Percentiles rank a stretch among this genome's conserved stretches.
Conservation (phyloP, 2,113 vertebrate genomes). For the Osmerus eperlanus region DNA sequence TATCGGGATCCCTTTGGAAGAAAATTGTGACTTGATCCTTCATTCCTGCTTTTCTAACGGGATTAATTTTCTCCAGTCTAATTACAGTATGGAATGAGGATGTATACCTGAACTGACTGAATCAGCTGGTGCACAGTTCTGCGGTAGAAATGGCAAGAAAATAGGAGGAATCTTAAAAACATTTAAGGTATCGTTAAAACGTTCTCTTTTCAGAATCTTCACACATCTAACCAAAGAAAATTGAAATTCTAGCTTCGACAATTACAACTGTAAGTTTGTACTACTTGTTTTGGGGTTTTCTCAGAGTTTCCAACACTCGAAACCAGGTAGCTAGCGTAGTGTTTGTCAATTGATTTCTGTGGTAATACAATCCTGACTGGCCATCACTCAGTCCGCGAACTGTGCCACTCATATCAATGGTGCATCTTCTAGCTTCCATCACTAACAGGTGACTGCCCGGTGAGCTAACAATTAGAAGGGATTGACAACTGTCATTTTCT, state of each 20-base stretch:
- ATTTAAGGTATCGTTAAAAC: constrained; percentile 52
- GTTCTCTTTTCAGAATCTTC: too few relatives aligned
- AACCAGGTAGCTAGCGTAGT: not conserved
- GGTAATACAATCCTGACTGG: constrained; percentile 60
- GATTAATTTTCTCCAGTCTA: constrained; percentile 48
- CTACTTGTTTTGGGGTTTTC: too few relatives aligned
- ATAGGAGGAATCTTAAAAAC: constrained; percentile 40
- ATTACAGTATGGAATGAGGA: constrained; percentile 58
- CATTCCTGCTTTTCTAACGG: constrained; percentile 63
- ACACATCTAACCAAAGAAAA: too few relatives aligned
- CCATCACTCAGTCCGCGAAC: constrained; percentile 48
- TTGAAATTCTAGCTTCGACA: too few relatives aligned
- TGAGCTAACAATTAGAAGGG: too few relatives aligned
- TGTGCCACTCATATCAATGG: constrained; percentile 49
- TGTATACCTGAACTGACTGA: constrained; percentile 60
- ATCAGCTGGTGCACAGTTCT: constrained; percentile 45
- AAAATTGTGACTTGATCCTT: constrained; percentile 49
- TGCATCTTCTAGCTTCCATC: constrained; percentile 8
- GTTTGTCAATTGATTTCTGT: constrained; percentile 19
- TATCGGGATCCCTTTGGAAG: constrained; percentile 45
- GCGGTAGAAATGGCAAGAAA: constrained; percentile 62
- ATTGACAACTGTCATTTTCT: too few relatives aligned
- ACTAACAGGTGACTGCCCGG: too few relatives aligned
- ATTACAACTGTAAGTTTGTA: too few relatives aligned
- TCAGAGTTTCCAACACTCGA: too few relatives aligned